phyloP scores from a whole-genome alignment of 2,797 vertebrate species.

The Loriculus beryllinus region DNA sequence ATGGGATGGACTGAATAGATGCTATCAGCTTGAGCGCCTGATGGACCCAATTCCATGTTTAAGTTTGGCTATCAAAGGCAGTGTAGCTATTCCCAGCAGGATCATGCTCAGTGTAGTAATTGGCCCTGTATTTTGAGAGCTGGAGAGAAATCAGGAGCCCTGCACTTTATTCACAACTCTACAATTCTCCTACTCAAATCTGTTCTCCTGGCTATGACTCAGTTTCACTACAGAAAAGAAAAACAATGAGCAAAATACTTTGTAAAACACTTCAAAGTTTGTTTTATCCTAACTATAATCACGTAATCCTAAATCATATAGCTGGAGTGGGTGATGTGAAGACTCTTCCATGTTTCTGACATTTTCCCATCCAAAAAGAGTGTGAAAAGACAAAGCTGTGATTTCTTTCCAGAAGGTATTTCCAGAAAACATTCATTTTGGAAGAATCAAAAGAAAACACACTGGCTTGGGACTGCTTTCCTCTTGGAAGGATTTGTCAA shows the following conservation, averaged over 20 bases:
- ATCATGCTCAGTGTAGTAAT: neutral
- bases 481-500: neutral
- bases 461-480: neutral
- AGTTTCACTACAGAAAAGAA: neutral
- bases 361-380: neutral
- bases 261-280: neutral
- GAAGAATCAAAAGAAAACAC: neutral
- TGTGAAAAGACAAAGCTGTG: constrained; percentile 15
- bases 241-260: neutral
- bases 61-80: neutral
- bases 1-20: neutral
- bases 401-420: constrained; percentile 4
- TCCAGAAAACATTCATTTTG: neutral
- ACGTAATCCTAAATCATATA: neutral
- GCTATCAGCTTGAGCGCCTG: neutral
- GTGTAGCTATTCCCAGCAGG: neutral
- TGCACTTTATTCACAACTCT: neutral
- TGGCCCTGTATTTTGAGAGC: neutral
- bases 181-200: neutral
- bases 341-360: neutral
- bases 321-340: neutral
- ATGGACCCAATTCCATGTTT: neutral
- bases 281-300: neutral
- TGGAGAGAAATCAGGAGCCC: neutral
- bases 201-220: neutral